A percentile compares a stretch with the other conserved stretches of the same genome.
These are phyloP conservation scores for Rhinatrema bivittatum DNA, from an alignment of 2,797 vertebrate genomes.

Conservation along the genomic window DNA sequence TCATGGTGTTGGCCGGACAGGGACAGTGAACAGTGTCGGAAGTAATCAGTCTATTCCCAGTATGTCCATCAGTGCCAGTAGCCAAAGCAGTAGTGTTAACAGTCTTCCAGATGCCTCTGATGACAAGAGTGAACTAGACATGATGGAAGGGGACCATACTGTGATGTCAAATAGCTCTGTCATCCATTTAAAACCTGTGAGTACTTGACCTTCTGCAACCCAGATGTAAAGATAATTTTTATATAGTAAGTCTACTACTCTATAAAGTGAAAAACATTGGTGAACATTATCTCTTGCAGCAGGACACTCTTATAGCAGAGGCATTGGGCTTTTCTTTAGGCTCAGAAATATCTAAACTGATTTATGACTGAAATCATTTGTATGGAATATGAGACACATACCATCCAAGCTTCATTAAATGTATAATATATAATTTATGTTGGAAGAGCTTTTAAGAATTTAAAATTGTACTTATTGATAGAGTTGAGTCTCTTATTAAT, in stretches of 20 bases:
- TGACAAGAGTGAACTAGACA: constrained; percentile 90
- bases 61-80: constrained; percentile 98
- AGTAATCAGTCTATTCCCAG: constrained; percentile 98
- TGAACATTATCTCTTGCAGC: neutral
- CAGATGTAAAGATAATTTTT: too few species aligned
- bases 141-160: constrained; percentile 94
- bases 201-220: constrained; percentile 13
- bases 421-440: too few species aligned
- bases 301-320: neutral
- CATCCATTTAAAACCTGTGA: constrained; percentile 90
- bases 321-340: neutral
- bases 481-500: too few species aligned
- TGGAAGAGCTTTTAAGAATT: too few species aligned
- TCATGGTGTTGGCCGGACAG: constrained; percentile 78
- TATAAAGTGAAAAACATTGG: too few species aligned
- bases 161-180: constrained; percentile 98
- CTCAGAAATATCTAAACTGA: neutral
- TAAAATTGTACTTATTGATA: too few species aligned
- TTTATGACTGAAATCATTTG: too few species aligned
- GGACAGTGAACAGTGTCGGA: constrained; percentile 95
- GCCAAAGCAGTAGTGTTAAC: constrained; percentile 98
- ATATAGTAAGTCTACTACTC: too few species aligned
- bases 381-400: too few species aligned
- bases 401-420: too few species aligned
- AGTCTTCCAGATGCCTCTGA: constrained; percentile 91